These are phyloP conservation scores for Heliconius erato DNA, from an alignment of 2,888 invertebrate species.

Conservation along the genomic window DNA sequence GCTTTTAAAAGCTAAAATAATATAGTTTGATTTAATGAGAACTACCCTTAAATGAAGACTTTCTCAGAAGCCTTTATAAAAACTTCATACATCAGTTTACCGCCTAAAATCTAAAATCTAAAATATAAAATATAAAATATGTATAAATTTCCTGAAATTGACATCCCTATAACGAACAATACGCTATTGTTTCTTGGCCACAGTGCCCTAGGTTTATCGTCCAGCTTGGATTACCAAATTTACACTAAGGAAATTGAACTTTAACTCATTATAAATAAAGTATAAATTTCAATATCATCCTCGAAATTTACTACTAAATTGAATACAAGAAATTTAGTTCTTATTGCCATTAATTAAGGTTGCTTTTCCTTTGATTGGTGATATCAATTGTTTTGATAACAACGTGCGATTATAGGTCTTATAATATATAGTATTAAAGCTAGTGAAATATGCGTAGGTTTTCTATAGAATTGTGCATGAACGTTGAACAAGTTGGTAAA, in stretches of 20 bases:
- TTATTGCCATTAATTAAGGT: neutral
- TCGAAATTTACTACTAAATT: neutral
- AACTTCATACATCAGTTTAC: neutral
- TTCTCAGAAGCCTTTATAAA: neutral
- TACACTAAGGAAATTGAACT: neutral
- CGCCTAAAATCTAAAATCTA: conserved; percentile 17
- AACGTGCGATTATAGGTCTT: conserved; percentile 40
- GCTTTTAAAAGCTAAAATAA: neutral
- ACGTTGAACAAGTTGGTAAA: neutral
- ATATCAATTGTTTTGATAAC: conserved; percentile 33
- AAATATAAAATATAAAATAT: conserved; percentile 3
- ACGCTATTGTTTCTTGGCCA: conserved; percentile 52
- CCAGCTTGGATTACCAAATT: conserved; percentile 47
- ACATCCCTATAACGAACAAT: conserved; percentile 52
- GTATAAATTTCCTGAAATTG: conserved; percentile 23
- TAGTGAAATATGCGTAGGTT: conserved; percentile 40
- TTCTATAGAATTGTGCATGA: conserved; percentile 22
- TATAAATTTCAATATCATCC: neutral
- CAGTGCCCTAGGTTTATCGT: conserved; percentile 51
- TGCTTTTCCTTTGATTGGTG: neutral
- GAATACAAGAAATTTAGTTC: neutral
- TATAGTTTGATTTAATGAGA: neutral
- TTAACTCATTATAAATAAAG: neutral
- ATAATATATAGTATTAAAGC: conserved; percentile 35
- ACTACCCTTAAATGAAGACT: neutral